Percentiles rank a stretch among this genome's conserved stretches.
These are phyloP conservation scores for Notamacropus eugenii DNA, from an alignment of 2,797 vertebrate species.

Conservation along the genomic window DNA sequence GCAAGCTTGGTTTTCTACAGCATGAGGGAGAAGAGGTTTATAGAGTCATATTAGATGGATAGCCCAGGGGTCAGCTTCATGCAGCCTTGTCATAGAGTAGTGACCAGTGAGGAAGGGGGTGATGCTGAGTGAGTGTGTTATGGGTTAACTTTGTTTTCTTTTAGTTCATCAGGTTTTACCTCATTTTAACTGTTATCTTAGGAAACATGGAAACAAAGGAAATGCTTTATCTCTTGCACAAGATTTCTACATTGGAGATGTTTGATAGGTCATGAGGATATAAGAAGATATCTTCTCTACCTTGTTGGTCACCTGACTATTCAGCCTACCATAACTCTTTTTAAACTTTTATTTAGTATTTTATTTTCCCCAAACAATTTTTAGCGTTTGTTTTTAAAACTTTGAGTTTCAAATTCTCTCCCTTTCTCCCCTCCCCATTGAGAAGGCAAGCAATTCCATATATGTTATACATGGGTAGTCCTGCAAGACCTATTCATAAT, in stretches of 20 bases:
- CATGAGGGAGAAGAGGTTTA: background rate
- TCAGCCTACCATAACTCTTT: too few species aligned
- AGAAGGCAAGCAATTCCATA: too few species aligned
- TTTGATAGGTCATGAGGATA: too few species aligned
- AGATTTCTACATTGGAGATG: background rate
- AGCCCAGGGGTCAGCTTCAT: background rate
- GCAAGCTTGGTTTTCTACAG: background rate
- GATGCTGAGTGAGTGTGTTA: background rate
- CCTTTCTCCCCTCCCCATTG: too few species aligned
- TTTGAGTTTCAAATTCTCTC: too few species aligned
- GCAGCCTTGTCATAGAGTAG: background rate
- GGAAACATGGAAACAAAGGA: background rate
- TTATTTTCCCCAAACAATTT: too few species aligned
- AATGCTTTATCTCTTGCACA: background rate
- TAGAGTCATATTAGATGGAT: background rate
- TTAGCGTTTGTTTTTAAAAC: too few species aligned
- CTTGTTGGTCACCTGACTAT: too few species aligned
- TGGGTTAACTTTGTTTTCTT: background rate
- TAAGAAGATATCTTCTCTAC: too few species aligned
- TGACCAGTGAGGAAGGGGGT: background rate
- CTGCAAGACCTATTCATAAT: too few species aligned
- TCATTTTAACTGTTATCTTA: background rate
- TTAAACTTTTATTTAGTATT: too few species aligned
- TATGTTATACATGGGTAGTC: too few species aligned
- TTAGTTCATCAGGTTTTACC: background rate